Base-by-base conservation (phyloP, 2,797 vertebrate genomes). In the Arvicola amphibius region DNA sequence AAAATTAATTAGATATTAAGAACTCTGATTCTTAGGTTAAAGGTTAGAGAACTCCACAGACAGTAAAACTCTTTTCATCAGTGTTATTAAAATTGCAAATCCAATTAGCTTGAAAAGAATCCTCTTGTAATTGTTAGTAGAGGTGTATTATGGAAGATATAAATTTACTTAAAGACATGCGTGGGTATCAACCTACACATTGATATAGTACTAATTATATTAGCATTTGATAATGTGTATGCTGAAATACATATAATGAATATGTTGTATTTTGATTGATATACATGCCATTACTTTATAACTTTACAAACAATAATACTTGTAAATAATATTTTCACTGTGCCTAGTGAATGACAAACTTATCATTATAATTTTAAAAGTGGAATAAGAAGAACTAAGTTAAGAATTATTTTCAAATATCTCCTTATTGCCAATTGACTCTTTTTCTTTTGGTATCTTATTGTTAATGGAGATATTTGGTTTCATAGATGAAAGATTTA, bases 11-110 rank as follows among this genome's bases (percentile, higher is more conserved):
- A 77, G 46, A 13, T 37, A 89, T 34, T 37, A 89, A 86, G 25
- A 92, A 78, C 51, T 90, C 48, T 90, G 69, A 56, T 93, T 93
- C 32, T 94, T 90, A 76, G 13, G 67, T 94, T 13, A 86, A 86
- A 90, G 7, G 29, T 80, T 67, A 92, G 76, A 86, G 61, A 91
- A 91, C 0, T 32, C 43, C 84, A 56, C 5, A 63, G 67, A 78
- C 76, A 76, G 6, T 76, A 51, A 78, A 16, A 51, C 16, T 11
- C 46, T 51, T 53, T 13, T 51, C 76, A 78, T 16, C 16, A 51
- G 29, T 34, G 46, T 78, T 34, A 53, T 51, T 78, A 34, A 34
- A 78, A 78, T 19, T 78, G 46, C 48, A 78, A 78, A 34, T 78
- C 51, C 48, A 79, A 53, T 79, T 79, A 53, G 9, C 48, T 51